A percentile compares a stretch with the other conserved stretches of the same genome.
Conservation (phyloP, 2,888 invertebrate species). For the Phortica okadai region DNA sequence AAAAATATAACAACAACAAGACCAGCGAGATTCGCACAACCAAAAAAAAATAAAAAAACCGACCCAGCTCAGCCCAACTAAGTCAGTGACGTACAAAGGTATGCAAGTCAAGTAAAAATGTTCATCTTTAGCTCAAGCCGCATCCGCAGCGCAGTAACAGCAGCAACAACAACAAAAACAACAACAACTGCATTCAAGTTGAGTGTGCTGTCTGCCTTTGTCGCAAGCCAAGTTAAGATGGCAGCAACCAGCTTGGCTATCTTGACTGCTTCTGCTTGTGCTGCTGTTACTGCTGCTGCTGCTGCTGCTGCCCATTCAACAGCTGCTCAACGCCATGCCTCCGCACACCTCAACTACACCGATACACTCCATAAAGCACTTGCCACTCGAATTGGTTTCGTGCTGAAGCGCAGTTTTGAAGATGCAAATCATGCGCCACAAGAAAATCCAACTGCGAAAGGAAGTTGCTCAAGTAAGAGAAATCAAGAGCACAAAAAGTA, state of each 20-base stretch:
- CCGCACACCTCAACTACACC: neutral
- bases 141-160: neutral
- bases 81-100: too few relatives aligned
- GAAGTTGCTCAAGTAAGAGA: slow-evolving; percentile 17
- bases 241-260: slow-evolving; percentile 26
- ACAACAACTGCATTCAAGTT: slow-evolving; percentile 29
- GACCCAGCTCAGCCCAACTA: too few relatives aligned
- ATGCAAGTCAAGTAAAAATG: too few relatives aligned
- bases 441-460: slow-evolving; percentile 4
- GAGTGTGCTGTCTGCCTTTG: slow-evolving; percentile 5
- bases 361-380: neutral
- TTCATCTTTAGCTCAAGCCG: neutral
- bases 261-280: neutral
- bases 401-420: slow-evolving; percentile 26
- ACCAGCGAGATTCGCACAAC: neutral
- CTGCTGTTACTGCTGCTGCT: neutral
- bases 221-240: slow-evolving; percentile 23
- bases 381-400: slow-evolving; percentile 6
- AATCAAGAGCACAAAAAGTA: slow-evolving; percentile 57
- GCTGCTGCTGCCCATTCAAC: slow-evolving; percentile 3
- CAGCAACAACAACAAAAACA: neutral
- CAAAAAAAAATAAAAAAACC: neutral
- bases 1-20: neutral
- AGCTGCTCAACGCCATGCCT: neutral
- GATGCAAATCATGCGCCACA: slow-evolving; percentile 27